These are phyloP conservation scores for Chrysomallon squamiferum DNA, from an alignment of 1,140 invertebrate genomes.

Conservation along the genomic window DNA sequence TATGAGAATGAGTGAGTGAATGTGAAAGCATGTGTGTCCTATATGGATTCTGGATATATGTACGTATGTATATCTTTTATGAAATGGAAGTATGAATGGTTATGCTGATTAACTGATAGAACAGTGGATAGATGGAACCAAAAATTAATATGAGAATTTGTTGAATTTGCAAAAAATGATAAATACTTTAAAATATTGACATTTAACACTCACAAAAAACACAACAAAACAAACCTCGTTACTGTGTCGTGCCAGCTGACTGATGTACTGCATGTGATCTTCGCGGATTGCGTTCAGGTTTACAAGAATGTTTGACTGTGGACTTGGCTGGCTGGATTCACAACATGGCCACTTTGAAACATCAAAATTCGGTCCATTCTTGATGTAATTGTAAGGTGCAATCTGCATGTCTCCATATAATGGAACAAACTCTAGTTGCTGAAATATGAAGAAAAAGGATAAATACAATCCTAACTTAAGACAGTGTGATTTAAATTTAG, in stretches of 20 bases:
- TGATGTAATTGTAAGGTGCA: constrained; percentile 98
- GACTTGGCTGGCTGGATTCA: constrained; percentile 66
- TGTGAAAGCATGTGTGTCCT: no score
- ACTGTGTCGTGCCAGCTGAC: constrained; percentile 92
- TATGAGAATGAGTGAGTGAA: no score
- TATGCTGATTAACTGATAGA: no score
- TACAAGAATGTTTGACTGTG: constrained; percentile 95
- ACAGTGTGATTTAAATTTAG: not conserved
- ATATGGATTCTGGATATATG: no score
- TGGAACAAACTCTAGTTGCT: constrained; percentile 93
- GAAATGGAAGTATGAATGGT: no score
- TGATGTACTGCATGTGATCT: constrained; percentile 97
- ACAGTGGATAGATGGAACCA: no score
- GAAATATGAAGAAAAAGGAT: constrained; percentile 6
- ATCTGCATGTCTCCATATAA: constrained; percentile 99
- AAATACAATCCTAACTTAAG: not conserved
- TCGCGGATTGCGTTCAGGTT: constrained; percentile 94
- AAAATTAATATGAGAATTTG: no score
- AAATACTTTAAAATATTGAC: no score
- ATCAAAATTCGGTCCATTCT: constrained; percentile 94
- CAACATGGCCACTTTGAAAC: constrained; percentile 89
- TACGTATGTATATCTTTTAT: no score
- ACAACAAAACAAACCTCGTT: constrained; percentile 73
- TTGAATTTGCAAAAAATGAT: no score
- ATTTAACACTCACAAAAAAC: no score